These are phyloP conservation scores for Drosophila orosa DNA, from an alignment of 1,140 invertebrate genomes.

Conservation along the genomic window DNA sequence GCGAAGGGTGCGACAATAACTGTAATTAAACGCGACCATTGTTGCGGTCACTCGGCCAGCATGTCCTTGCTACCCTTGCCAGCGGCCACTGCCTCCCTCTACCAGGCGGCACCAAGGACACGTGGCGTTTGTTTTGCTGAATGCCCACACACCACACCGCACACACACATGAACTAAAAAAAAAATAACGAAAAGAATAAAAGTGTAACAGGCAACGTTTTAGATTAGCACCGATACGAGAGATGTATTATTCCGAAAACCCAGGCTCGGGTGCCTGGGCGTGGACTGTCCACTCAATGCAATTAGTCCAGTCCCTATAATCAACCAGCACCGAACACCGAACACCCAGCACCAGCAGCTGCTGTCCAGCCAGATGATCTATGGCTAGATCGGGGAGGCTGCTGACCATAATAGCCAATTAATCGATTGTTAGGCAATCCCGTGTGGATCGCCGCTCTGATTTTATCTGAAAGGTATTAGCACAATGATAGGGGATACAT, in stretches of 20 bases:
- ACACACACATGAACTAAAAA: constrained; percentile 23
- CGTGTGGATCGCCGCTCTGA: constrained; percentile 2
- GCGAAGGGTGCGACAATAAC: constrained; percentile 77
- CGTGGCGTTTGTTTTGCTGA: constrained; percentile 64
- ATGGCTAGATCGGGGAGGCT: constrained; percentile 39
- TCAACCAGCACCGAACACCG: constrained; percentile 25
- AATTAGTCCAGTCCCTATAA: constrained; percentile 54
- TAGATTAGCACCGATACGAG: constrained; percentile 66
- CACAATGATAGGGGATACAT: not conserved
- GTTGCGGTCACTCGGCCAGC: constrained; percentile 74
- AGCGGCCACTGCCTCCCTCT: constrained; percentile 22
- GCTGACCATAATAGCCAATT: constrained; percentile 49
- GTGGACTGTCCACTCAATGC: constrained; percentile 71
- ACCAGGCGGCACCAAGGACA: constrained; percentile 7
- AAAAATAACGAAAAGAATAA: constrained; percentile 25
- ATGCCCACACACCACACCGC: constrained; percentile 56
- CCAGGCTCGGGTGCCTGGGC: constrained; percentile 35
- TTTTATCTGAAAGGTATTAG: constrained; percentile 7
- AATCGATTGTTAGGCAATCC: constrained; percentile 44
- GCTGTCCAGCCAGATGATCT: constrained; percentile 40
- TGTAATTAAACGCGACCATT: constrained; percentile 79
- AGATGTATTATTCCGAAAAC: constrained; percentile 20
- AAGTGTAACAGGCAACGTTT: constrained; percentile 63
- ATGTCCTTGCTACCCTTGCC: constrained; percentile 46
- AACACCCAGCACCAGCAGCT: constrained; percentile 51